Conservation (phyloP, 1,140 invertebrate genomes). For the Heliconius himera region DNA sequence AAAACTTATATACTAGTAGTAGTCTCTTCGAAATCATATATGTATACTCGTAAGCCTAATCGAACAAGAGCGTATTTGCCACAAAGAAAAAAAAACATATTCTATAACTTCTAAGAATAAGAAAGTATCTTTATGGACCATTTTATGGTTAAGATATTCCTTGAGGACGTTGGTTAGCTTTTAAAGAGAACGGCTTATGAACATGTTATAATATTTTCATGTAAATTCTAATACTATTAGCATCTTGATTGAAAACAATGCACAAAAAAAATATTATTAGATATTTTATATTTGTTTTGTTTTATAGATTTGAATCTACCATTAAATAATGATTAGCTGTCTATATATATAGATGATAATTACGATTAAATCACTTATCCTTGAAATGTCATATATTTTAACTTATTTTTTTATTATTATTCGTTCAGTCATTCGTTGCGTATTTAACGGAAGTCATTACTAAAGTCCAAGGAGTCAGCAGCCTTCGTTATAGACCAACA, state of each 20-base stretch:
- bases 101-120: neutral
- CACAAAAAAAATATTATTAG: too few species aligned
- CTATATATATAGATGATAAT: neutral
- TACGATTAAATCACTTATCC: too few species aligned
- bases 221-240: neutral
- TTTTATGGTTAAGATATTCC: neutral
- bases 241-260: too few species aligned
- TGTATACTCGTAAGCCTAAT: neutral
- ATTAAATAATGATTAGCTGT: neutral
- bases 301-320: too few species aligned
- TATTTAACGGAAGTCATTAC: neutral
- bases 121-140: neutral
- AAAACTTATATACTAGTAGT: neutral
- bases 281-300: too few species aligned
- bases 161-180: neutral
- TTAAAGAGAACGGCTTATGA: neutral
- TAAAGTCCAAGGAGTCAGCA: neutral
- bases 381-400: too few species aligned
- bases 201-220: neutral
- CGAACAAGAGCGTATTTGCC: neutral
- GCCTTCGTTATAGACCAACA: neutral
- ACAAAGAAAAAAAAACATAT: neutral
- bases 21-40: neutral
- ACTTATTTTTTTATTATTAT: too few species aligned
- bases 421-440: neutral